phyloP scores from a whole-genome alignment of 2,113 vertebrate genomes.

The Leiothrix lutea region DNA sequence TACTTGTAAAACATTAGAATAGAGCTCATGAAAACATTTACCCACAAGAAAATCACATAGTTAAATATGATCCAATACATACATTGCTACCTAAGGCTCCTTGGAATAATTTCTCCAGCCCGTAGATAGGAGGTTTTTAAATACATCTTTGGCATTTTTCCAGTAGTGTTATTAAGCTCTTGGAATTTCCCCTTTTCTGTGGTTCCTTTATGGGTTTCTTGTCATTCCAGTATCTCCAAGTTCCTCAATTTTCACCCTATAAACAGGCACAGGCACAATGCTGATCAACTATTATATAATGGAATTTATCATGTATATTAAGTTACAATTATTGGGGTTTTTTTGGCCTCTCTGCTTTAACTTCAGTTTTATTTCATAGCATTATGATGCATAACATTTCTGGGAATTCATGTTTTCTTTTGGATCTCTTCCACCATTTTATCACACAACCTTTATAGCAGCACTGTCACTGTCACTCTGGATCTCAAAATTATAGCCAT shows the following conservation, averaged over 20 bases:
- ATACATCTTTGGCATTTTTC: conserved; percentile 48
- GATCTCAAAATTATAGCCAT: neutral
- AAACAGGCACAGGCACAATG: neutral
- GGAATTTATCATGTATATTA: neutral
- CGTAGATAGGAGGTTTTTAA: conserved; percentile 37
- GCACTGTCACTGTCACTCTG: neutral
- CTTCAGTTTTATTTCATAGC: neutral
- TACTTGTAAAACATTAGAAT: conserved; percentile 50
- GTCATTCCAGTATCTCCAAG: conserved; percentile 16
- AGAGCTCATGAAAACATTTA: conserved; percentile 61
- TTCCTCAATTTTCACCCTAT: conserved; percentile 34
- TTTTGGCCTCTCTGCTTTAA: neutral
- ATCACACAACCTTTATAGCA: neutral
- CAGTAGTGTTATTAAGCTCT: conserved; percentile 24
- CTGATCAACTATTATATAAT: neutral
- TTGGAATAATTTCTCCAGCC: conserved; percentile 17
- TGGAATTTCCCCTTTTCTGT: conserved; percentile 11
- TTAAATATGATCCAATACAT: conserved; percentile 52
- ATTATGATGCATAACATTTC: neutral
- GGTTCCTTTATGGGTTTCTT: conserved; percentile 28
- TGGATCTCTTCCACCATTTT: neutral
- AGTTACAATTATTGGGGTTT: neutral
- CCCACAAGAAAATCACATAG: conserved; percentile 52
- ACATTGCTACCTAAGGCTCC: conserved; percentile 47
- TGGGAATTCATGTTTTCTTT: neutral